A percentile compares a stretch with the other conserved stretches of the same genome.
Conservation (phyloP, 2,888 invertebrate genomes). For the Spisula solida region DNA sequence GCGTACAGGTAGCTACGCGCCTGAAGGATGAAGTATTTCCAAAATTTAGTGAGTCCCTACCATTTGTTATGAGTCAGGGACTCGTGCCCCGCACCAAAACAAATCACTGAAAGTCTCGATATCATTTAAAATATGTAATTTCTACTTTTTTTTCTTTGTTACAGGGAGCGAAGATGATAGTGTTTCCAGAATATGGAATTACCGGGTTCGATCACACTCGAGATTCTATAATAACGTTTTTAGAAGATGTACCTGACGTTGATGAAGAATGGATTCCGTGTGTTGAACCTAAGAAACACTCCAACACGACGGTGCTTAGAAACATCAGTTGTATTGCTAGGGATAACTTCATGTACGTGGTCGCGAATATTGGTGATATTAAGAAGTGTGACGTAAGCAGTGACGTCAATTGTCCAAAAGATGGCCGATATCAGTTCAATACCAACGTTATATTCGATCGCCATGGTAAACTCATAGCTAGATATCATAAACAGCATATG, state of each 20-base stretch:
- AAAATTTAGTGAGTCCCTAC: too few species aligned
- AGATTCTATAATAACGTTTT: conserved; percentile 69
- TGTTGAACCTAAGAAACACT: conserved; percentile 55
- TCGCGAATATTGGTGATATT: conserved; percentile 92
- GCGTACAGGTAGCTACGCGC: too few species aligned
- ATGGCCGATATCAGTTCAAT: conserved; percentile 89
- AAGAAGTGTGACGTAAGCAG: conserved; percentile 88
- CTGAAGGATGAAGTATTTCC: too few species aligned
- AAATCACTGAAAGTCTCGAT: too few species aligned
- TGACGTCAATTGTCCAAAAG: conserved; percentile 74
- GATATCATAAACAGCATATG: conserved; percentile 89
- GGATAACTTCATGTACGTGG: conserved; percentile 90
- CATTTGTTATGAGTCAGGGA: too few species aligned
- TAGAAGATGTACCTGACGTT: conserved; percentile 82
- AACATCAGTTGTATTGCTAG: conserved; percentile 89
- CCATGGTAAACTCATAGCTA: conserved; percentile 92
- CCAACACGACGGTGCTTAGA: conserved; percentile 65
- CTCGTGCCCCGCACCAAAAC: too few species aligned
- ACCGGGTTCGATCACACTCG: conserved; percentile 85
- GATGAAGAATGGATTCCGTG: conserved; percentile 88
- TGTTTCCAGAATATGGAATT: conserved; percentile 92
- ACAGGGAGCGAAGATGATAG: conserved; percentile 92
- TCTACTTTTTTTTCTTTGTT: conserved; percentile 72
- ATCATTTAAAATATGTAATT: too few species aligned
- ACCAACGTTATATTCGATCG: conserved; percentile 94